These are phyloP conservation scores for Drosophila mimetica DNA, from an alignment of 2,888 invertebrate species.

Conservation along the genomic window DNA sequence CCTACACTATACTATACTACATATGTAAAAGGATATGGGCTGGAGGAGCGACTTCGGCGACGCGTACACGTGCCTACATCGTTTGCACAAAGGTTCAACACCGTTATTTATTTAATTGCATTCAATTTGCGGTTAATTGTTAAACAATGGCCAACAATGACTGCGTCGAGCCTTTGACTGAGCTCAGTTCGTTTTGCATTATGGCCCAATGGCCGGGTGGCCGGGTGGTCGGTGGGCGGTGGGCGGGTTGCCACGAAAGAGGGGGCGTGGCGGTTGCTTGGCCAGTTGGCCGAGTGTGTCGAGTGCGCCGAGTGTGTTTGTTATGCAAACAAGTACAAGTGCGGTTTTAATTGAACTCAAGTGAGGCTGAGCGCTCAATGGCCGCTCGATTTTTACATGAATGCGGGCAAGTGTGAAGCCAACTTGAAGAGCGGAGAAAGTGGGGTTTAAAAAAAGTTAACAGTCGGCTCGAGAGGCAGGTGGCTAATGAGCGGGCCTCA, in stretches of 20 bases:
- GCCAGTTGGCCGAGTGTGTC: constrained; percentile 51
- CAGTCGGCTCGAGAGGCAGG: too few species aligned
- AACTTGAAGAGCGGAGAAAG: constrained; percentile 16
- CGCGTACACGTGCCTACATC: constrained; percentile 61
- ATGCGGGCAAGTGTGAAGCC: constrained; percentile 49
- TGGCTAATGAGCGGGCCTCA: constrained; percentile 47
- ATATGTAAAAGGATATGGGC: constrained; percentile 1
- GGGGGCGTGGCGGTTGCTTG: constrained; percentile 28
- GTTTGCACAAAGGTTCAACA: constrained; percentile 79
- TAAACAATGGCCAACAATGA: constrained; percentile 71
- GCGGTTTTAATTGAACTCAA: constrained; percentile 80
- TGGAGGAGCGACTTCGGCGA: constrained; percentile 31
- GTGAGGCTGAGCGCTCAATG: constrained; percentile 51
- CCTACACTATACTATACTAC: not conserved
- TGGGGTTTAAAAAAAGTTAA: not conserved
- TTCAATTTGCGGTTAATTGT: constrained; percentile 82
- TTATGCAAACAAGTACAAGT: constrained; percentile 76
- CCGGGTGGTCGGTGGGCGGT: too few species aligned
- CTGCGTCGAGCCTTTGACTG: constrained; percentile 41
- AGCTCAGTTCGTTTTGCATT: constrained; percentile 42
- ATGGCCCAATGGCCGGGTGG: constrained; percentile 13
- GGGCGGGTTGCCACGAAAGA: not conserved
- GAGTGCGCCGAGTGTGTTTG: constrained; percentile 63
- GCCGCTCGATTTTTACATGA: constrained; percentile 42
- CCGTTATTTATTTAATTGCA: constrained; percentile 82